These are phyloP conservation scores for Drosophila ercepeae DNA, from an alignment of 1,140 invertebrate genomes.

Conservation along the genomic window DNA sequence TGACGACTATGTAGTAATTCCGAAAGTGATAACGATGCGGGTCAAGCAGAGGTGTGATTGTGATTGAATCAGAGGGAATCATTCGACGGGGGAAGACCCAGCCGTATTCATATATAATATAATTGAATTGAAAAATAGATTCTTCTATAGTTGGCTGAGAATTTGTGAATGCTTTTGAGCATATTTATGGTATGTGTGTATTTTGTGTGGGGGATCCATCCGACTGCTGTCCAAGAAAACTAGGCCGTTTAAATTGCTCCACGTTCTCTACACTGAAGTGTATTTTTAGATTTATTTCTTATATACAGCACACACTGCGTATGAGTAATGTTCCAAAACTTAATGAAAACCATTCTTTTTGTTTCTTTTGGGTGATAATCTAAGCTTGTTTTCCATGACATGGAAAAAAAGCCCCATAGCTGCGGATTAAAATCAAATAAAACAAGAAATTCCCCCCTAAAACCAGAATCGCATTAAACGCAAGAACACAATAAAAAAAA, in stretches of 20 bases:
- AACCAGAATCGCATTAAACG: constrained; percentile 13
- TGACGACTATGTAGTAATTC: not conserved
- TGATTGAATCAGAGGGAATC: not conserved
- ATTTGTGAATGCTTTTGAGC: constrained; percentile 33
- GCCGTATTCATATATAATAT: constrained; percentile 20
- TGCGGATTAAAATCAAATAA: constrained; percentile 13
- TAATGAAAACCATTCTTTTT: constrained; percentile 8
- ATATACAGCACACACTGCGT: constrained; percentile 15
- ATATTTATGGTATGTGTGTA: constrained; percentile 24
- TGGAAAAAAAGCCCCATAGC: constrained; percentile 17
- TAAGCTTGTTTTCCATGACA: not conserved
- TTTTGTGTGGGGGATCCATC: not conserved
- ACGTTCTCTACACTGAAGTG: constrained; percentile 30
- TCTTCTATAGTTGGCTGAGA: constrained; percentile 29
- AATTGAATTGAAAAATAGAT: constrained; percentile 54
- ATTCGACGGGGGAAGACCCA: not conserved
- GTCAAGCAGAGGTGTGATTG: constrained; percentile 1
- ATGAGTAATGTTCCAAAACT: constrained; percentile 57
- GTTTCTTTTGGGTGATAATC: not conserved
- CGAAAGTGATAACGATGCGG: not conserved
- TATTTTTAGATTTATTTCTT: constrained; percentile 56
- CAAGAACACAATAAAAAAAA: constrained; percentile 15
- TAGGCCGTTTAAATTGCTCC: constrained; percentile 60
- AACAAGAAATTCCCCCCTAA: constrained; percentile 19
- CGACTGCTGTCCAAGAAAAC: constrained; percentile 63